phyloP scores from a whole-genome alignment of 2,888 invertebrate species.

The Caradrina clavipalpis region DNA sequence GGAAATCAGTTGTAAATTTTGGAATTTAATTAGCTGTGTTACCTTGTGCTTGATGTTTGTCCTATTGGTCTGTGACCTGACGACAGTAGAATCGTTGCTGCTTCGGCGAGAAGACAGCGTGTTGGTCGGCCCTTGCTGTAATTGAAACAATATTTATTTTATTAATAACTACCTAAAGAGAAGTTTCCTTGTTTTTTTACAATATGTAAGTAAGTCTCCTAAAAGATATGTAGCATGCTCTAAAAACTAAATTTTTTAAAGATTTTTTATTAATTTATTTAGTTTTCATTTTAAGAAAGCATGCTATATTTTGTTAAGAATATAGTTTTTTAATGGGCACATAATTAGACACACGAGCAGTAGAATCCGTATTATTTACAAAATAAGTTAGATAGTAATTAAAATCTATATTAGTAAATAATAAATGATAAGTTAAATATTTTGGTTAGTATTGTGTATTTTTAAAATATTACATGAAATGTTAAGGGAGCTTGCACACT shows the following conservation, averaged over 20 bases:
- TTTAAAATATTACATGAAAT: constrained; percentile 21
- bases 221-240: constrained; percentile 36
- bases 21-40: constrained; percentile 33
- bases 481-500: neutral
- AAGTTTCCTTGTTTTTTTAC: neutral
- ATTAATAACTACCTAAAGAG: neutral
- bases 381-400: neutral
- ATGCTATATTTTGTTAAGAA: neutral
- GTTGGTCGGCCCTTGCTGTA: constrained; percentile 93
- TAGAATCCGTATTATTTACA: neutral
- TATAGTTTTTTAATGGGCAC: neutral
- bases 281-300: constrained; percentile 10
- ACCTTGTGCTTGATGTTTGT: constrained; percentile 89
- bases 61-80: constrained; percentile 87
- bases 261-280: neutral
- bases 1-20: neutral
- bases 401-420: constrained; percentile 23
- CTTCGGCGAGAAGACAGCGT: constrained; percentile 95
- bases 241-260: constrained; percentile 7
- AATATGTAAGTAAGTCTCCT: constrained; percentile 5
- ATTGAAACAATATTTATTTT: constrained; percentile 56
- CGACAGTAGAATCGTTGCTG: constrained; percentile 95
- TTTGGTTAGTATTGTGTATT: constrained; percentile 14
- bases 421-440: constrained; percentile 22
- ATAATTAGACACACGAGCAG: neutral